Percentiles rank a stretch among this genome's conserved stretches.
phyloP scores from a whole-genome alignment of 1,140 invertebrate genomes.

The Lanistes nyassanus region DNA sequence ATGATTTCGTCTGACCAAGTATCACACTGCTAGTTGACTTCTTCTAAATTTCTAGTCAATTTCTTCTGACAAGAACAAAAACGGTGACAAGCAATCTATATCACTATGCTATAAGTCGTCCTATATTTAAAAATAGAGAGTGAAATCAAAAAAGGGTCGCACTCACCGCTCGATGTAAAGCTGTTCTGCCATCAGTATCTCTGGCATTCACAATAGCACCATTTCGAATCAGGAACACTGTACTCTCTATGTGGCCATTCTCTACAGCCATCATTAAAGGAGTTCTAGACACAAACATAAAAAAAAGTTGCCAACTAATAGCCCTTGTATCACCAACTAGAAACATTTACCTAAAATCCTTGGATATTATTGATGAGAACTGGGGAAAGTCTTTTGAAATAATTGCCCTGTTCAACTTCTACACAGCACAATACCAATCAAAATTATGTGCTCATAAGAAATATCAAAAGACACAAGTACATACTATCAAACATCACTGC shows the following conservation, averaged over 20 bases:
- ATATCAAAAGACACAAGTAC: background rate
- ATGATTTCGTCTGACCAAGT: too few species aligned
- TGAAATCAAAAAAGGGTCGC: conserved; percentile 47
- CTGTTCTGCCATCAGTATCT: conserved; percentile 73
- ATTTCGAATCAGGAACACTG: conserved; percentile 83
- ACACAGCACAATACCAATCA: background rate
- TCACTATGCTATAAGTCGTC: too few species aligned
- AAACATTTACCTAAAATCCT: too few species aligned
- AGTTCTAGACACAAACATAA: conserved; percentile 67
- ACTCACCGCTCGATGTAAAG: conserved; percentile 73
- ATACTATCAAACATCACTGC: background rate
- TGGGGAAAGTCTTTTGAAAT: too few species aligned
- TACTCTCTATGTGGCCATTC: conserved; percentile 74
- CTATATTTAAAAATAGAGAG: background rate
- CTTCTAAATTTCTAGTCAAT: too few species aligned
- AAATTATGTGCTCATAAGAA: background rate
- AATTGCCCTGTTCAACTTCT: background rate
- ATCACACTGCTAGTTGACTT: too few species aligned
- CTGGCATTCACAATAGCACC: conserved; percentile 86
- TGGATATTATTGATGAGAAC: too few species aligned
- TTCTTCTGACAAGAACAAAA: too few species aligned
- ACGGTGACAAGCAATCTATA: too few species aligned
- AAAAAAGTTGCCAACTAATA: background rate
- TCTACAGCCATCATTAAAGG: conserved; percentile 71
- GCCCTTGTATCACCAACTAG: too few species aligned